Percentiles rank a stretch among this genome's conserved stretches.
Conservation (phyloP, 2,797 vertebrate genomes). For the Sebastes trivittatus region DNA sequence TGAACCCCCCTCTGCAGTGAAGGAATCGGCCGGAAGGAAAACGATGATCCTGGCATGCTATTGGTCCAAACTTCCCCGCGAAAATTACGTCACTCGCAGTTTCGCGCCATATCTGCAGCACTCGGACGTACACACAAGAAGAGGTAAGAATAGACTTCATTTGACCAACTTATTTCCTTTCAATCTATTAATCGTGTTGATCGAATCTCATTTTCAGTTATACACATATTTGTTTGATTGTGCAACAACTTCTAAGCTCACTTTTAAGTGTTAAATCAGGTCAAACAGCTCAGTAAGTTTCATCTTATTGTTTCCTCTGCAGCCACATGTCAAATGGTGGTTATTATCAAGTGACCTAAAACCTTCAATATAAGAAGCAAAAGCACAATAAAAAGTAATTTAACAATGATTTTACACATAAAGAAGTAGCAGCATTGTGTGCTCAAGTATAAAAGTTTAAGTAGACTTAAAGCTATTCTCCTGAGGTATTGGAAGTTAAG, state of each 20-base stretch:
- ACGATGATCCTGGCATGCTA: background rate
- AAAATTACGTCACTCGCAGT: conserved; percentile 71
- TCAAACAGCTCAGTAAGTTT: background rate
- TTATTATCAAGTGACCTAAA: background rate
- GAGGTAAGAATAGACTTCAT: conserved; percentile 49
- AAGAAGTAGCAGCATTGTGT: background rate
- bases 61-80: conserved; percentile 87
- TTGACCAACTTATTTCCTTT: rapidly evolving
- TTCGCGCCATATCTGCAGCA: conserved; percentile 81
- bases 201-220: rapidly evolving
- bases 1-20: background rate
- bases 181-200: rapidly evolving
- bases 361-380: no score
- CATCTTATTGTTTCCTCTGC: conserved; percentile 57
- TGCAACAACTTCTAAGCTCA: rapidly evolving
- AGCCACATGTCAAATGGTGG: conserved; percentile 66
- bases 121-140: background rate
- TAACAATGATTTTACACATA: background rate
- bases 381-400: background rate
- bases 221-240: rapidly evolving
- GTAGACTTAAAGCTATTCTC: background rate
- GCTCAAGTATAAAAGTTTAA: background rate
- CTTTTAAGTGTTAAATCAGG: background rate
- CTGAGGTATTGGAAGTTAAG: background rate
- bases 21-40: conserved; percentile 6